phyloP scores from a whole-genome alignment of 2,797 vertebrate genomes.

The Sciaenops ocellatus region DNA sequence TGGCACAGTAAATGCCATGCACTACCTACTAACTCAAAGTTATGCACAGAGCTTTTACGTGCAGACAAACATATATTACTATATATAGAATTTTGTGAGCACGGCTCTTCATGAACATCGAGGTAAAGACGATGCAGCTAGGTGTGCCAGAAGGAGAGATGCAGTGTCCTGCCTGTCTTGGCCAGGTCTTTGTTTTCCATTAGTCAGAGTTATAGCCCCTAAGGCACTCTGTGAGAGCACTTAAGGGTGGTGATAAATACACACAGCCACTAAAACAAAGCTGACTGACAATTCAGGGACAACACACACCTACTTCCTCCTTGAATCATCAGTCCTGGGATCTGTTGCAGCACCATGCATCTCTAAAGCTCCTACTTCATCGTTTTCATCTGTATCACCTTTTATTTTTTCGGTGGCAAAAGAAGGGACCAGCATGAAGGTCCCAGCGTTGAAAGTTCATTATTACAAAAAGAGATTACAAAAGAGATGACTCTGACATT shows the following conservation, averaged over 20 bases:
- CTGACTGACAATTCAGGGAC: slow-evolving; percentile 81
- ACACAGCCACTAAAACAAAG: slow-evolving; percentile 79
- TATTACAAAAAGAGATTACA: no score
- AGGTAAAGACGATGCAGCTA: slow-evolving; percentile 2
- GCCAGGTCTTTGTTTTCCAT: slow-evolving; percentile 81
- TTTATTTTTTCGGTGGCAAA: slow-evolving; percentile 19
- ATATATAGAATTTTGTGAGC: neutral
- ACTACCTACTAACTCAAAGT: neutral
- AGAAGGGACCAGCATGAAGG: slow-evolving; percentile 19
- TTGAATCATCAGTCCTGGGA: slow-evolving; percentile 48
- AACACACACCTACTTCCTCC: slow-evolving; percentile 48
- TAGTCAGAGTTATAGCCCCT: slow-evolving; percentile 81
- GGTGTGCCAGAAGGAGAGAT: slow-evolving; percentile 50
- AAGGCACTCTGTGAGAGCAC: slow-evolving; percentile 75
- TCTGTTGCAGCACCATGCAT: neutral
- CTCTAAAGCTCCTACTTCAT: slow-evolving; percentile 27
- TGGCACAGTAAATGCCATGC: neutral
- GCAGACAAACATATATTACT: neutral
- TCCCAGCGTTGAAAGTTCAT: slow-evolving; percentile 35
- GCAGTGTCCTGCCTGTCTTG: slow-evolving; percentile 67
- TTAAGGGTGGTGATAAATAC: slow-evolving; percentile 83
- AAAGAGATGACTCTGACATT: slow-evolving; percentile 17
- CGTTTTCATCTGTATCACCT: slow-evolving; percentile 32
- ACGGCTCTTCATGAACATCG: neutral
- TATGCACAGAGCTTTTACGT: neutral